Base-by-base conservation (phyloP, 2,113 vertebrate genomes). In the Chunga burmeisteri region DNA sequence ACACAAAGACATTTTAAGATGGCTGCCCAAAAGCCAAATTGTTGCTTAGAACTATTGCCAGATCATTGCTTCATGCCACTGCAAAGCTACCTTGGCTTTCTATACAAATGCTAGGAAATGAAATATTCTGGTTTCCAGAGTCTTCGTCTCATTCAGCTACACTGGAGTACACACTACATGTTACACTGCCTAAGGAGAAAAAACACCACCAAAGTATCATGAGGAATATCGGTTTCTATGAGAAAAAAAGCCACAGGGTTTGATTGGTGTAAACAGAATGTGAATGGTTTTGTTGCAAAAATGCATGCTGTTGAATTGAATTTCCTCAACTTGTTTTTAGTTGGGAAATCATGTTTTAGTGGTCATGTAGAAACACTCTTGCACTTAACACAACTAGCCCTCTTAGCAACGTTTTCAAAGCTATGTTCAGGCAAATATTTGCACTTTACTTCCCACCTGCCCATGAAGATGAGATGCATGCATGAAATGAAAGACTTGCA, bases 401-500 rank as follows among this genome's bases (percentile, higher is more conserved):
- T 79, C 19, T 50, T 55, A 47, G 29, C 50, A 88, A 81, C 13
- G 38, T 62, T 82, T 70, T 21, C 47, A 79, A 44, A 59, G 62
- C 4, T 63, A 50, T 16, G 25, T 62, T 42, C 22, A 15, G 65
- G 52, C 20, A 78, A 67, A 56, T 77, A 30, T 81, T 90, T 93
- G 32, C 20, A 40, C 34, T 73, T 86, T 44, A 16, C 19, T 75
- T 85, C 42, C 44, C 74, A 58, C 19, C 50, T 61, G 34, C 29
- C 27, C 8, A 4, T 11, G 14, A 20, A 81, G 34, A 40, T 47
- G 34, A 67, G 38, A 55, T n/a, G 16, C 5, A 16, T 10, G 19
- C 34, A 53, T 46, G 59, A 59, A 52, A 30, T 0, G 1, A 30
- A 52, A 80, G 53, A 26, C 13, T 30, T 52, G 52, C 2, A 0